phyloP scores from a whole-genome alignment of 2,113 vertebrate genomes.

The Stegastes partitus region DNA sequence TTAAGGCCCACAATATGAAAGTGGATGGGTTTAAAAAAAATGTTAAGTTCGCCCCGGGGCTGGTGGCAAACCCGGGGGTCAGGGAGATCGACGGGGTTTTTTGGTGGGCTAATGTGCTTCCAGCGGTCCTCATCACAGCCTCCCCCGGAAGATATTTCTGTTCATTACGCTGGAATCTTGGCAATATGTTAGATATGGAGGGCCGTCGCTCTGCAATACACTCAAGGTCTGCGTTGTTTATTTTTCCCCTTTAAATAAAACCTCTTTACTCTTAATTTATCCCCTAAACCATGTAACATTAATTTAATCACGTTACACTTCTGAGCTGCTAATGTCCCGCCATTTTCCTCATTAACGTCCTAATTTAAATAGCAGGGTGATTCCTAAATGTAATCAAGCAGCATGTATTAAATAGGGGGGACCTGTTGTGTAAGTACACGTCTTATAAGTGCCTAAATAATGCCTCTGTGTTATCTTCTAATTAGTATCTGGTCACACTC shows the following conservation, averaged over 20 bases:
- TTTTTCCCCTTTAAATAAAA: neutral
- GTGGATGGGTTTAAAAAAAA: constrained; percentile 10
- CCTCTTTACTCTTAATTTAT: neutral
- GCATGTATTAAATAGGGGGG: neutral
- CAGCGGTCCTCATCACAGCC: neutral
- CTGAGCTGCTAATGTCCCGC: constrained; percentile 31
- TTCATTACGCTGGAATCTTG: too few relatives aligned
- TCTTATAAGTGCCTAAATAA: neutral
- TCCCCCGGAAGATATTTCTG: too few relatives aligned
- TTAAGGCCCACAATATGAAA: constrained; percentile 4
- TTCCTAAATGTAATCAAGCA: constrained; percentile 36
- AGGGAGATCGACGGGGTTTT: neutral
- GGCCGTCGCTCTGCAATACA: too few relatives aligned
- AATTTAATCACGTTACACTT: constrained; percentile 20
- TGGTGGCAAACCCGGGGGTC: constrained; percentile 1
- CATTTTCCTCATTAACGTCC: constrained; percentile 38
- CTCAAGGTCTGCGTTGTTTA: neutral
- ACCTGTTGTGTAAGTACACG: constrained; percentile 18
- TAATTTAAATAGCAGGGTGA: constrained; percentile 39
- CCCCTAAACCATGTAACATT: neutral
- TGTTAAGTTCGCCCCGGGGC: neutral
- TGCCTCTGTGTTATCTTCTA: neutral
- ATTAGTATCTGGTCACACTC: neutral
- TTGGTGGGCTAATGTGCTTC: neutral
- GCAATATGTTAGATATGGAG: too few relatives aligned